A percentile compares a stretch with the other conserved stretches of the same genome.
These are phyloP conservation scores for Hypotaenidia philippensis DNA, from an alignment of 2,797 vertebrate species.

Conservation along the genomic window DNA sequence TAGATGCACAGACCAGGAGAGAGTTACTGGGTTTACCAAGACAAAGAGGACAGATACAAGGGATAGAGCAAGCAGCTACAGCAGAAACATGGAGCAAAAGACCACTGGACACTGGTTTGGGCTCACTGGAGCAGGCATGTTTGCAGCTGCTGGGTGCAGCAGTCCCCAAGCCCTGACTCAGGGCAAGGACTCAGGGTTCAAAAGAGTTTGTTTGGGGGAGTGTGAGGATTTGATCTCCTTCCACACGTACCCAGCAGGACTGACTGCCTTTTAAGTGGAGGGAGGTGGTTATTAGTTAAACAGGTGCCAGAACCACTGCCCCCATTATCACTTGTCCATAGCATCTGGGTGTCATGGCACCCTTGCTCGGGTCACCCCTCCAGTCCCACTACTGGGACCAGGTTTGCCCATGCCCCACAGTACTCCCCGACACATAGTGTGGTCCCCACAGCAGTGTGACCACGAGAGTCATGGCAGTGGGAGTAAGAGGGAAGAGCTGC, in stretches of 20 bases:
- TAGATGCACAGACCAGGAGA: background rate
- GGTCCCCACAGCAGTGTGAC: background rate
- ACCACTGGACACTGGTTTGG: background rate
- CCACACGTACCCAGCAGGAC: background rate
- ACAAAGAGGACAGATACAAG: background rate
- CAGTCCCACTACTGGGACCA: rapidly evolving
- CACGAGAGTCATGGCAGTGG: rapidly evolving
- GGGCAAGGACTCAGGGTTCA: background rate
- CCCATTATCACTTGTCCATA: background rate
- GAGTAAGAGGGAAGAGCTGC: background rate
- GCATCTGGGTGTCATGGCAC: rapidly evolving
- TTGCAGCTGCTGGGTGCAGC: background rate
- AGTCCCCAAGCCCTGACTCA: background rate
- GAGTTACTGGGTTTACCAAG: background rate
- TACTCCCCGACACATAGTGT: too few species aligned
- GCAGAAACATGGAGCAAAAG: background rate
- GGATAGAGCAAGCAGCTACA: background rate
- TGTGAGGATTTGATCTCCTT: background rate
- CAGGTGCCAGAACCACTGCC: rapidly evolving
- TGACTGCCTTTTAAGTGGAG: background rate
- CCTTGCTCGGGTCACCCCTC: background rate
- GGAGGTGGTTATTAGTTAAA: background rate
- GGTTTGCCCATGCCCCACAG: background rate
- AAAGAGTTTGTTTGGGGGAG: background rate
- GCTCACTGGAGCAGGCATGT: rapidly evolving